These are phyloP conservation scores for Clupea harengus DNA, from an alignment of 2,113 vertebrate species.

Conservation along the genomic window DNA sequence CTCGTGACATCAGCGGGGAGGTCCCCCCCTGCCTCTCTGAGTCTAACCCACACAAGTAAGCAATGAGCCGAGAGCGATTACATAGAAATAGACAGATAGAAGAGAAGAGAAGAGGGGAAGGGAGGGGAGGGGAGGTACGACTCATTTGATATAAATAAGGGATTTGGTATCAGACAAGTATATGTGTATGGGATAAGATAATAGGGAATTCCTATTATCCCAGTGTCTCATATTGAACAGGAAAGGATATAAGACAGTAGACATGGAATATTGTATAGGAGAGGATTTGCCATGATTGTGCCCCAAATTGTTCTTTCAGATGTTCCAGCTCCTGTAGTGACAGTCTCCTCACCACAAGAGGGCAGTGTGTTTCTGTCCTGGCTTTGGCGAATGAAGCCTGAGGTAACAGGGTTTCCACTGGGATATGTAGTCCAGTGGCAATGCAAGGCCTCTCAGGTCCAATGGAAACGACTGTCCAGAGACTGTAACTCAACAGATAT, in stretches of 20 bases:
- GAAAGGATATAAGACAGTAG: too few species aligned
- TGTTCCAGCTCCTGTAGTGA: conserved; percentile 41
- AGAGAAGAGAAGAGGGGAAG: background rate
- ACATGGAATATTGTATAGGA: too few species aligned
- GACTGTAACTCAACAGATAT: conserved; percentile 49
- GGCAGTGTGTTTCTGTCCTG: conserved; percentile 56
- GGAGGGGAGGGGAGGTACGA: background rate
- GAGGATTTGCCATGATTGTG: background rate
- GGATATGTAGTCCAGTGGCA: conserved; percentile 64
- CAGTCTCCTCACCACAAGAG: conserved; percentile 20
- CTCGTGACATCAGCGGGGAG: conserved; percentile 61
- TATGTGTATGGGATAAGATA: too few species aligned
- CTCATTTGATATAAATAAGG: too few species aligned
- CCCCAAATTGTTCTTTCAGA: conserved; percentile 43
- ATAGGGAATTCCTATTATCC: too few species aligned
- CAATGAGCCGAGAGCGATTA: background rate
- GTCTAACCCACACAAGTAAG: conserved; percentile 62
- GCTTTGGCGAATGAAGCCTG: conserved; percentile 30
- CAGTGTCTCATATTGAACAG: too few species aligned
- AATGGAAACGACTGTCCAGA: conserved; percentile 58
- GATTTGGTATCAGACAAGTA: too few species aligned
- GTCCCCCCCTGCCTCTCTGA: conserved; percentile 60
- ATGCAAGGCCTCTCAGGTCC: conserved; percentile 33
- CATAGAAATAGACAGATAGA: background rate
- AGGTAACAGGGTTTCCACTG: conserved; percentile 14